These are phyloP conservation scores for Sebastes minor DNA, from an alignment of 2,797 vertebrate genomes.

Conservation along the genomic window DNA sequence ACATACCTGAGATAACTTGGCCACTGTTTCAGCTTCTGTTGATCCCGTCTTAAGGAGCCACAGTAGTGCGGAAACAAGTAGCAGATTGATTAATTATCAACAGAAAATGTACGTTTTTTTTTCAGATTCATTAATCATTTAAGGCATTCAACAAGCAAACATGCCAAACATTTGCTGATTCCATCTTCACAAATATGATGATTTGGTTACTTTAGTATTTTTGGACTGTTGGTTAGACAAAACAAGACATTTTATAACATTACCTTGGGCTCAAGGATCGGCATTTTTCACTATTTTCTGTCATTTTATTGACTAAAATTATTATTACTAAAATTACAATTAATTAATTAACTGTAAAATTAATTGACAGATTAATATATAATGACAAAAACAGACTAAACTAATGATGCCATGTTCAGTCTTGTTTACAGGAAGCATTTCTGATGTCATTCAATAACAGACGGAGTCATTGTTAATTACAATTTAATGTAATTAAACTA, in stretches of 20 bases:
- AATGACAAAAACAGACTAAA: neutral
- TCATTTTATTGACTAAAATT: neutral
- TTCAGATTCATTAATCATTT: neutral
- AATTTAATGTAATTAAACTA: neutral
- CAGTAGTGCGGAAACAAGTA: neutral
- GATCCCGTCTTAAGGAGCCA: neutral
- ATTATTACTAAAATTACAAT: neutral
- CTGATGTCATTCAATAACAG: neutral
- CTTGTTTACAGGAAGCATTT: neutral
- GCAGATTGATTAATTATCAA: neutral
- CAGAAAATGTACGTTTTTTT: neutral
- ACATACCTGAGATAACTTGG: slow-evolving; percentile 65
- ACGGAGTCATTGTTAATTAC: neutral
- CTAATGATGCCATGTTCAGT: neutral
- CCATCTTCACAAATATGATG: neutral
- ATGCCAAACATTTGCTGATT: neutral
- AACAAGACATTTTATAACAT: neutral
- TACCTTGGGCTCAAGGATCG: neutral
- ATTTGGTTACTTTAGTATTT: neutral
- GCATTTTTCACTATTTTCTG: neutral
- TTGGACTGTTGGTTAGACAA: neutral
- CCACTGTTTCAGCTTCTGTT: slow-evolving; percentile 23
- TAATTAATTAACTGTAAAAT: neutral
- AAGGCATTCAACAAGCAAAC: neutral
- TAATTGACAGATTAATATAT: neutral